Base-by-base conservation (phyloP, 1,140 invertebrate species). In the Polypedilum pembai region DNA sequence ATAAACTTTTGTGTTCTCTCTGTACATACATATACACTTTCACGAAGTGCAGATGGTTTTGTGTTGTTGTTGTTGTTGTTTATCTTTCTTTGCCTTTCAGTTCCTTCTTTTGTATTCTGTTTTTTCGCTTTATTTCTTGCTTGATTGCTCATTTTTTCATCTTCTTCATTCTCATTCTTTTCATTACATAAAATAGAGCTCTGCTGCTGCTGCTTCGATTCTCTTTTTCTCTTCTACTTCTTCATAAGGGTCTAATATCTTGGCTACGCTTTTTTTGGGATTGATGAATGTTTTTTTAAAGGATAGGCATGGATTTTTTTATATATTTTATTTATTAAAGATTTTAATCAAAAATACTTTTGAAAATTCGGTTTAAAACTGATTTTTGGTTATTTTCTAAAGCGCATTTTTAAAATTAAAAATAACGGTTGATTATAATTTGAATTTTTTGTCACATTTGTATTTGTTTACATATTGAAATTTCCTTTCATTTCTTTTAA, bases 121-220 rank as follows among this genome's bases (percentile, higher is more conserved):
- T 56, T 56, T 69, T 20, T 69, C 65, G 65, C 65, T 69, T 69
- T 21, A 21, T 21, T 69, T 69, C 18, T 69, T 21, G 20, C n/a
- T 69, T 69, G 65, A 69, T 69, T 69, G 65, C 65, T 69, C 65
- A 69, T 69, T 18, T 69, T 69, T 69, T 69, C 18, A 1, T 69
- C 15, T 69, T 69, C 65, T 69, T 69, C 17, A 12, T 56, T 56
- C 24, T 56, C 15, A 56, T 56, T 56, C 45, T 56, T n/a, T 33
- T 33, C 24, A 33, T 33, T 33, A 33, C 24, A 33, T 33, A 33
- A 33, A 33, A 33, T 33, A 33, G 24, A 33, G 45, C 45, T 56
- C 10, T 12, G 12, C 15, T 45, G 41, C 41, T 56, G 45, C 45
- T 56, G n/a, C n/a, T n/a, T n/a, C n/a, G n/a, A n/a, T n/a, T 56